These are phyloP conservation scores for Indicator maculatus DNA, from an alignment of 2,113 vertebrate species.

Conservation along the genomic window DNA sequence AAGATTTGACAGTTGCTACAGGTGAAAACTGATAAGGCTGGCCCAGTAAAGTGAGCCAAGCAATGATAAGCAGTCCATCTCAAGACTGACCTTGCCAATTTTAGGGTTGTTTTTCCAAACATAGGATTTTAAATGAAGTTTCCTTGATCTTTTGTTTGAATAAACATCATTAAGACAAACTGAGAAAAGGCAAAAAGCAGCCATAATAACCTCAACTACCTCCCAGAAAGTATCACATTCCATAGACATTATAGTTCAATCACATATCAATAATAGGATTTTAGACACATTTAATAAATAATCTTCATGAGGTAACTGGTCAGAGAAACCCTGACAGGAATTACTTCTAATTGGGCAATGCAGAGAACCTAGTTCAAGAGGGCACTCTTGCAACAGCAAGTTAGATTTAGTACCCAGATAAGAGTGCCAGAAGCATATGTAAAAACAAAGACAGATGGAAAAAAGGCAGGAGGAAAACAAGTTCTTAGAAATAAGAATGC, in stretches of 20 bases:
- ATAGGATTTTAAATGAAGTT: neutral
- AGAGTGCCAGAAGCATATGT: neutral
- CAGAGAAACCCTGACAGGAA: neutral
- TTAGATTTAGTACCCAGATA: neutral
- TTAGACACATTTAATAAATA: neutral
- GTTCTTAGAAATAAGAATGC: neutral
- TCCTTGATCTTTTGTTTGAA: neutral
- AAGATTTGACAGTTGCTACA: neutral
- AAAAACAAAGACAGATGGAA: neutral
- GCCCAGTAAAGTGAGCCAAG: neutral
- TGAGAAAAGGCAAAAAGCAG: neutral
- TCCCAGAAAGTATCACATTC: neutral
- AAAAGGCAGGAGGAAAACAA: neutral
- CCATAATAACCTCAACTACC: neutral
- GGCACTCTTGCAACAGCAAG: neutral
- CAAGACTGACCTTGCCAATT: neutral
- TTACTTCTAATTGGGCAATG: neutral
- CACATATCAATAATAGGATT: neutral
- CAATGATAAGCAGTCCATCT: neutral
- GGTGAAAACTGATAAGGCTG: neutral
- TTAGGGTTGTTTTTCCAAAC: neutral
- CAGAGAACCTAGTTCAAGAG: neutral
- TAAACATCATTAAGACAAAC: neutral
- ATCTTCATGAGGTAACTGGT: neutral
- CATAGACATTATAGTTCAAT: neutral